phyloP scores from a whole-genome alignment of 2,113 vertebrate species.

The Acrocephalus kingi region DNA sequence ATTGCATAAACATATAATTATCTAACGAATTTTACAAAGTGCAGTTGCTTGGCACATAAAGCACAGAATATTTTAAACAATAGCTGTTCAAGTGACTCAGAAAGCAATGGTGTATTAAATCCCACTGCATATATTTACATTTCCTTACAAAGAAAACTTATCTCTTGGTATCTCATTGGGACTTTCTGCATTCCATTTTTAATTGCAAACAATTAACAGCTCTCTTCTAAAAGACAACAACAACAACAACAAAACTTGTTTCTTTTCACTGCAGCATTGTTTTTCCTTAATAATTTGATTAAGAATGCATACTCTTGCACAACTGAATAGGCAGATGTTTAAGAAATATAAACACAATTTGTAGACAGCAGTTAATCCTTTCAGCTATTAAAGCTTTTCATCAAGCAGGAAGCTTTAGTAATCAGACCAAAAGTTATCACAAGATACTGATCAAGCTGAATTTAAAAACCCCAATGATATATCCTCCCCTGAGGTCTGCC shows the following conservation, averaged over 20 bases:
- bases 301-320: background rate
- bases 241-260: background rate
- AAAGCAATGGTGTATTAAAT: background rate
- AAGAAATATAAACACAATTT: background rate
- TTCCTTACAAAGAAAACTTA: background rate
- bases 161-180: background rate
- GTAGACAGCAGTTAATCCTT: background rate
- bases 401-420: background rate
- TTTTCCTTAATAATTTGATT: background rate
- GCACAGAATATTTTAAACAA: background rate
- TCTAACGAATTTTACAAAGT: background rate
- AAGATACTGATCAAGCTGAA: background rate
- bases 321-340: background rate
- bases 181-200: background rate
- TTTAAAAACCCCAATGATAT: background rate
- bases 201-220: background rate
- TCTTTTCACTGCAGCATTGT: background rate
- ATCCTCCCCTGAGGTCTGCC: background rate
- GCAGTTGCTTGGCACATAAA: background rate
- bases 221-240: background rate
- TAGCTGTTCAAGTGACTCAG: background rate
- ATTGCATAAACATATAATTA: background rate
- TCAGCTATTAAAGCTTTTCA: background rate
- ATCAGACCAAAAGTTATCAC: background rate
- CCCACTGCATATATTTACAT: background rate